phyloP scores from a whole-genome alignment of 2,888 invertebrate species.

The Panzeria rudis region DNA sequence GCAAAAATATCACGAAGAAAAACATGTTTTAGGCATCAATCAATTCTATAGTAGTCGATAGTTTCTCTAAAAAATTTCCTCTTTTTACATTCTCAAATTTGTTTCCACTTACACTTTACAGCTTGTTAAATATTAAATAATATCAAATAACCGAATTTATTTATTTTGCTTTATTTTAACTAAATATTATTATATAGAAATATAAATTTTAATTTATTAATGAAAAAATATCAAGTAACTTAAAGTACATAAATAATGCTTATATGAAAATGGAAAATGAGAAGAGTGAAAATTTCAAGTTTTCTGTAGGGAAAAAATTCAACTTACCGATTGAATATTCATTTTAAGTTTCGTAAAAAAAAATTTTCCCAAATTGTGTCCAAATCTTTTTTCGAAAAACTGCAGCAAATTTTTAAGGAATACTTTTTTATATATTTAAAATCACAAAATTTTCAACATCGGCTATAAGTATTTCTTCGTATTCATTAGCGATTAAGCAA shows the following conservation, averaged over 20 bases:
- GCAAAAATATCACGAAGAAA: slow-evolving; percentile 87
- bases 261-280: background rate
- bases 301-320: background rate
- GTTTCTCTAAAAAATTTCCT: slow-evolving; percentile 45
- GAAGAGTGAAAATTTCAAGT: background rate
- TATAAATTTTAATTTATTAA: slow-evolving; percentile 16
- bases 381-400: background rate
- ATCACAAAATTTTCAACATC: too few species aligned
- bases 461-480: too few species aligned
- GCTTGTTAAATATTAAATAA: slow-evolving; percentile 39
- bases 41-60: slow-evolving; percentile 83
- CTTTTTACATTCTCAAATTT: slow-evolving; percentile 19
- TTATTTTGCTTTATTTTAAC: slow-evolving; percentile 9
- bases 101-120: slow-evolving; percentile 13
- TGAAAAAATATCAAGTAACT: slow-evolving; percentile 14
- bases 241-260: background rate
- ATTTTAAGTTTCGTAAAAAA: background rate
- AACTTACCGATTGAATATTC: background rate
- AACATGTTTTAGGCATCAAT: slow-evolving; percentile 85
- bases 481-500: too few species aligned
- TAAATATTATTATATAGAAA: slow-evolving; percentile 16
- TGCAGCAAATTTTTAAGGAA: background rate
- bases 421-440: too few species aligned
- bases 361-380: background rate
- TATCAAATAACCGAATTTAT: slow-evolving; percentile 15